Evolutionary conservation across 2,888 invertebrate species (phyloP), one percentile per base, ranked within the genome.

Genomic region (Pedicia rivosa): DNA sequence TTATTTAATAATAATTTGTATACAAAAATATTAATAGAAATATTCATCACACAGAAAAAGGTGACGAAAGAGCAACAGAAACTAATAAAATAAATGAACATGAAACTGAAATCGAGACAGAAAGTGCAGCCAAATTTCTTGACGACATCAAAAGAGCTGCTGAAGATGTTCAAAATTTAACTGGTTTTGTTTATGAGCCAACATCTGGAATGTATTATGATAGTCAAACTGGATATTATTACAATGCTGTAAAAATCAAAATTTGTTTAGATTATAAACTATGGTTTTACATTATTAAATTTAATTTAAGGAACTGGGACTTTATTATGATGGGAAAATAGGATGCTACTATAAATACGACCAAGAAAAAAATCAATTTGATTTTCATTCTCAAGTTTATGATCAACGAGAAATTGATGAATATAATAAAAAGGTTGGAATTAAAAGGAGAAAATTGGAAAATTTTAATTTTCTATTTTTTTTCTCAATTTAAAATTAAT

Each of bases 171-270:
- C 58, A 79, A 52, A 71, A 76, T 47, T 68, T 80, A 46, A 72
- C 72, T 32, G 82, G 82, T 13, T 86, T 87, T 68, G 78, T 86
- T 19, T 88, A 81, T 59, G 87, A 90, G 45, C 77, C 81, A 51
- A 80, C 78, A 3, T 81, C 82, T 16, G 87, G 87, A 45, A 70
- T 87, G 63, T 90, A 88, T 60, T 88, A 87, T 58, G 86, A 90
- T 59, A 81, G 78, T 47, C 78, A 75, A 50, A 79, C 83, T 46
- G 87, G 88, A 42, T 90, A 86, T 62, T 90, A 90, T 63, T 90
- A 88, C 54, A 84, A 87, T 65, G 74, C 84, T 47, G 87, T 86
- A 67, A 65, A 70, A 66, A 43, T 36, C 4, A 14, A 28, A 14
- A 8, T 7, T 10, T 8, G 5, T 5, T 32, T 20, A 20, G 8